These are phyloP conservation scores for Drosophila littoralis DNA, from an alignment of 1,140 invertebrate genomes.

Conservation along the genomic window DNA sequence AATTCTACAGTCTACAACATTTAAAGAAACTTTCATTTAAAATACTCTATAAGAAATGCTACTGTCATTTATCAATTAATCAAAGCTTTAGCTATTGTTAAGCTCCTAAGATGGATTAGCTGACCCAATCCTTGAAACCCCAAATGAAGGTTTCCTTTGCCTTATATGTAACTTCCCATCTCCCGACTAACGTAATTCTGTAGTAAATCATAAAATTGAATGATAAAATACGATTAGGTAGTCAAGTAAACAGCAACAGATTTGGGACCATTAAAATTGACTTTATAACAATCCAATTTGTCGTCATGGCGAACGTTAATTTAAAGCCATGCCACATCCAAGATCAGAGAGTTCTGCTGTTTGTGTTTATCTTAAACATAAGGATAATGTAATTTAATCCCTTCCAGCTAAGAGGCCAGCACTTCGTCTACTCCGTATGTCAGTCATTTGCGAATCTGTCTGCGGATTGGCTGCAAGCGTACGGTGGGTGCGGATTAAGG, in stretches of 20 bases:
- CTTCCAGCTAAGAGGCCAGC: constrained; percentile 53
- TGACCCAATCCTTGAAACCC: too few relatives aligned
- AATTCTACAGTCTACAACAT: too few relatives aligned
- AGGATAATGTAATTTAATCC: constrained; percentile 80
- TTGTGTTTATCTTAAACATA: constrained; percentile 80
- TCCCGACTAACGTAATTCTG: too few relatives aligned
- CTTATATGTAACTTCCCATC: neutral
- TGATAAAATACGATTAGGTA: neutral
- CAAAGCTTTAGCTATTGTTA: too few relatives aligned
- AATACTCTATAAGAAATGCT: too few relatives aligned
- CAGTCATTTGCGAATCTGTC: constrained; percentile 65
- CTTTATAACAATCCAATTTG: constrained; percentile 2
- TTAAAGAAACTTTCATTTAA: too few relatives aligned
- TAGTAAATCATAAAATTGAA: neutral
- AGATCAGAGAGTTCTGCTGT: constrained; percentile 18
- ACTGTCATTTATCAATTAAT: too few relatives aligned
- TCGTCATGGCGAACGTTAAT: constrained; percentile 7
- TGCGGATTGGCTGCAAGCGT: constrained; percentile 45
- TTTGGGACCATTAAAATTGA: constrained; percentile 9
- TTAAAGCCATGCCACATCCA: neutral
- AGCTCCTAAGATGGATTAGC: too few relatives aligned
- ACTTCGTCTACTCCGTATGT: neutral
- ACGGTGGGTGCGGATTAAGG: constrained; percentile 57
- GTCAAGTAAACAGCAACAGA: neutral
- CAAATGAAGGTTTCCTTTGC: neutral